Evolutionary conservation across 2,888 invertebrate genomes (phyloP), one percentile per base, ranked within the genome.

Genomic region (Vannuccia rotundouncinata): DNA sequence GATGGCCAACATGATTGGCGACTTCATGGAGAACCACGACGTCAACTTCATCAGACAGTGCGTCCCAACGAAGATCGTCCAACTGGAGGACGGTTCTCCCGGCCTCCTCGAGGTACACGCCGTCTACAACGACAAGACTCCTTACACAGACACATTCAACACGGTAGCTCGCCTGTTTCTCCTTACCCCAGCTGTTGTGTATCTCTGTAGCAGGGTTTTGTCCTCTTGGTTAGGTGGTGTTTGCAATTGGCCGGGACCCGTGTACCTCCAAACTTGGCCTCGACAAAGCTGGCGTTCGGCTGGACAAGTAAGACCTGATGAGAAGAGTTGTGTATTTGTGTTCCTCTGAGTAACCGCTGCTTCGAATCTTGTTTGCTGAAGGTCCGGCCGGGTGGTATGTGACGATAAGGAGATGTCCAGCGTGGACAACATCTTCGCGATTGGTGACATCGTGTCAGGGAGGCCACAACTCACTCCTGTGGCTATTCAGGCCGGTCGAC

Each of bases 381-480:
- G n/a, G n/a, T n/a, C 45, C 17, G 45, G 45, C 5, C 45, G 45
- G 45, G 45, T 45, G 10, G 17, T 45, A 5, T 45, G 45, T 45
- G 66, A 66, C 31, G 89, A 90, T 0, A 90, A 91, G 81, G 98
- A 99, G 86, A 92, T 93, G 86, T 93, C 95, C 0, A 94, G 93
- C 88, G 91, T 94, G 79, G 90, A 92, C 0, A 91, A 95, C 88
- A 92, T 99, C 82, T 97, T 91, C 89, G 97, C 97, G 22, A 93
- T 98, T 83, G 98, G 98, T 78, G 98, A 99, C 90, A 85, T 87
- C 66, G 30, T 88, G 90, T 29, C 85, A 87, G 79, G 90, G 84
- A 90, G 90, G 85, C 85, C 95, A 0, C 96, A 98, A 89, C 90
- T 98, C 76, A 98, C 98, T 0, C 97, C 97, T 0, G 96, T 97